Evolutionary conservation across 2,113 vertebrate genomes (phyloP).

Genomic region (Chloropsis cyanopogon): DNA sequence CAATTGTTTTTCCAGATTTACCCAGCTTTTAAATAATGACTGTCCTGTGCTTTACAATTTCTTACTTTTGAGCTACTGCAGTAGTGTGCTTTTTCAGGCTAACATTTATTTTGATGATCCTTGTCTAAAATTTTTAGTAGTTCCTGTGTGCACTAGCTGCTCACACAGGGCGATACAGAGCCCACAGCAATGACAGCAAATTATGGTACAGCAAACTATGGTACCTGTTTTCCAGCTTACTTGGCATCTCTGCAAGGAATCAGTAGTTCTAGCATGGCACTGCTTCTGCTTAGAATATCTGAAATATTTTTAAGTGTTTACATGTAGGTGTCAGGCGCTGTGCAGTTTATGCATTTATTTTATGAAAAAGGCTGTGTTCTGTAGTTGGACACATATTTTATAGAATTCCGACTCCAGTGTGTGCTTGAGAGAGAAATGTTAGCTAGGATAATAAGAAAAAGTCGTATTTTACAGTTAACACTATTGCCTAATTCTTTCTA

Average conservation of each 20-base stretch:
- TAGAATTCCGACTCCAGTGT: not conserved
- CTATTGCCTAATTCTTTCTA: not conserved
- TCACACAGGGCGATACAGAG: not conserved
- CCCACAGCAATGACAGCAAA: not conserved
- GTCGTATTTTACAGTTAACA: not conserved
- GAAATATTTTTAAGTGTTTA: not conserved
- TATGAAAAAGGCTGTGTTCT: not conserved
- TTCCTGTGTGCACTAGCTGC: not conserved
- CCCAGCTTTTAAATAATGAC: not conserved
- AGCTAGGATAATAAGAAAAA: not conserved
- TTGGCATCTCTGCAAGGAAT: not conserved
- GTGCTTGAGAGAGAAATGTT: not conserved
- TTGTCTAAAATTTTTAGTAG: conserved; percentile 31
- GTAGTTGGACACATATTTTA: not conserved
- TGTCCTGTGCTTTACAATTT: not conserved
- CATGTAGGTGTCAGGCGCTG: not conserved
- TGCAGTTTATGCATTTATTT: not conserved
- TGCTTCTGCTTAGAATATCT: not conserved
- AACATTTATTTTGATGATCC: conserved; percentile 11
- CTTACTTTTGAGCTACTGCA: not conserved
- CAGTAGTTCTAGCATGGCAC: not conserved
- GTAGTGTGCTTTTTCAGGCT: not conserved
- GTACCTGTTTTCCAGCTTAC: not conserved
- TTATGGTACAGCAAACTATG: not conserved
- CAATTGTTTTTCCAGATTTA: not conserved